These are phyloP conservation scores for Caenorhabditis sp. DNA, from an alignment of 2,888 invertebrate species.

Conservation along the genomic window DNA sequence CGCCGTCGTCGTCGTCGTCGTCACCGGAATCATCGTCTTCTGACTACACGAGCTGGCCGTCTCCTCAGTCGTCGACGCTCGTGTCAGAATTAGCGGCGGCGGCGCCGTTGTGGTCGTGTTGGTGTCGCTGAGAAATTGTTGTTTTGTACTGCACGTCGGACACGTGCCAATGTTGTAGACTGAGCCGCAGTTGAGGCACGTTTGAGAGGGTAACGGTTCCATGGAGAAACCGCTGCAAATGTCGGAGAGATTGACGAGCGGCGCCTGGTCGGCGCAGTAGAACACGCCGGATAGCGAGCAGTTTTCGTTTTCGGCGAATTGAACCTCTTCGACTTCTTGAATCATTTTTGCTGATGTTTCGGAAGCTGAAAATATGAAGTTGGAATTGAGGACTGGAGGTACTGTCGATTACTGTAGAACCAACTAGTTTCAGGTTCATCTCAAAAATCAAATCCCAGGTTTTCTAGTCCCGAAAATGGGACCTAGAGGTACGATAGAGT, in stretches of 20 bases:
- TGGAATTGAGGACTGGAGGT: not conserved
- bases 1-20: not conserved
- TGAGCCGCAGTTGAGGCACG: not conserved
- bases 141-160: not conserved
- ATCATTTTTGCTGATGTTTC: slow-evolving; percentile 54
- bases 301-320: slow-evolving; percentile 65
- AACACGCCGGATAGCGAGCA: slow-evolving; percentile 49
- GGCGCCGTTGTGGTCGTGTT: slow-evolving; percentile 27
- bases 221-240: slow-evolving; percentile 80
- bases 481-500: no score
- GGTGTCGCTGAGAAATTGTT: not conserved
- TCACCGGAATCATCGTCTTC: slow-evolving; percentile 54
- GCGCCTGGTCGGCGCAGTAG: slow-evolving; percentile 57
- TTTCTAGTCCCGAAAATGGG: no score
- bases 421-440: not conserved
- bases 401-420: not conserved
- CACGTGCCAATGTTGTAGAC: not conserved
- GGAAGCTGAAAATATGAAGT: slow-evolving; percentile 43
- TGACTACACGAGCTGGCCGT: slow-evolving; percentile 60
- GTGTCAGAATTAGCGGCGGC: slow-evolving; percentile 44
- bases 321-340: slow-evolving; percentile 61
- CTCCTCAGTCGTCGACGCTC: slow-evolving; percentile 52
- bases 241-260: slow-evolving; percentile 67
- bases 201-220: slow-evolving; percentile 24
- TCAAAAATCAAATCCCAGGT: not conserved